phyloP scores from a whole-genome alignment of 2,888 invertebrate genomes.

The Idaea dimidiata region DNA sequence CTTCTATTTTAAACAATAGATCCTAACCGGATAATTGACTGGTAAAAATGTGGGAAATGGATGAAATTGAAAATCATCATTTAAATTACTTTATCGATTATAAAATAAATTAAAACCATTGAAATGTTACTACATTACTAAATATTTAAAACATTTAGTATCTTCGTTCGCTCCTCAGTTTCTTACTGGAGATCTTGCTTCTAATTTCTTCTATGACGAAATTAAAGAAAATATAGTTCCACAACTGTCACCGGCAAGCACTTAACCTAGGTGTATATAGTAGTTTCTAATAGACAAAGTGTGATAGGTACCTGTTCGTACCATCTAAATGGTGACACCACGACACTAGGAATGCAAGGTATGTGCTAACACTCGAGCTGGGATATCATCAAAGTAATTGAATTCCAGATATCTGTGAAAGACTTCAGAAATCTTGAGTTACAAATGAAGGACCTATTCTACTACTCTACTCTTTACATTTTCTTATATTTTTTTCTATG shows the following conservation, averaged over 20 bases:
- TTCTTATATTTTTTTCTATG: too few relatives aligned
- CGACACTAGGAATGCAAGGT: background rate
- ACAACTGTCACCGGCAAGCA: background rate
- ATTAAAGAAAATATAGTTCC: background rate
- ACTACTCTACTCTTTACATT: too few relatives aligned
- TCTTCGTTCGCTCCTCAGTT: too few relatives aligned
- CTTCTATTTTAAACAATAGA: too few relatives aligned
- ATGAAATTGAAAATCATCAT: too few relatives aligned
- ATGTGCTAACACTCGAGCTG: background rate
- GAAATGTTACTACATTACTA: too few relatives aligned
- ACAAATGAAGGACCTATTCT: background rate
- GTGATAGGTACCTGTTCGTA: background rate
- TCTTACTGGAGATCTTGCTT: too few relatives aligned
- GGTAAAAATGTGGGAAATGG: too few relatives aligned
- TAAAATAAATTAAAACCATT: too few relatives aligned
- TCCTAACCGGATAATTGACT: too few relatives aligned
- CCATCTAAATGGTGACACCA: background rate
- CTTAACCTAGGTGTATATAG: background rate
- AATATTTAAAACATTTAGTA: too few relatives aligned
- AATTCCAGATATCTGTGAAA: background rate
- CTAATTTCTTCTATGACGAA: background rate
- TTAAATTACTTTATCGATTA: too few relatives aligned
- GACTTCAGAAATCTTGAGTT: background rate
- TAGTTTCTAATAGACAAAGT: background rate
- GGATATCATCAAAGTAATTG: background rate